Evolutionary conservation across 92 coral and sea anemone genomes (phyloP).

Genomic region (Palythoa grandiflora): DNA sequence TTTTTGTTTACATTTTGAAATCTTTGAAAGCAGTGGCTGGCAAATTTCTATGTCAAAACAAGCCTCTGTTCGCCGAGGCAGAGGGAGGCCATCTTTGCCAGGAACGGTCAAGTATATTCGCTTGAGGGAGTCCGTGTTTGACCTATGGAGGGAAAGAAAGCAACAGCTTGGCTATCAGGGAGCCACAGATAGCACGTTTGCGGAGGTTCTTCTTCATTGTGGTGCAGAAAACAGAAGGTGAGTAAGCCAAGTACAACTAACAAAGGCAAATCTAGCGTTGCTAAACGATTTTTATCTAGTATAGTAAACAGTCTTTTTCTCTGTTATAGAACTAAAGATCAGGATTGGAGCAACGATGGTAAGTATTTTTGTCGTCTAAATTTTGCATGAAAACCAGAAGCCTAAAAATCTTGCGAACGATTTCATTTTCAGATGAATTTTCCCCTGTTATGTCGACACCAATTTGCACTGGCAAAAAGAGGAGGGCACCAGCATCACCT

Average conservation of each 20-base stretch:
- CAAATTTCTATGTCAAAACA: background rate
- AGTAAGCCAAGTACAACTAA: background rate
- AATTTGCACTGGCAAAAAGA: background rate
- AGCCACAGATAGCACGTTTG: slow-evolving; percentile 8
- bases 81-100: background rate
- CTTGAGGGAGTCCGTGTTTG: background rate
- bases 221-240: slow-evolving; percentile 7
- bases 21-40: background rate
- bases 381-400: background rate
- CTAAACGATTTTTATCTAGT: background rate
- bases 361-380: background rate
- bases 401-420: background rate
- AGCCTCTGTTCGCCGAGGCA: background rate
- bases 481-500: background rate
- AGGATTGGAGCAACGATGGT: background rate
- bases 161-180: slow-evolving; percentile 16
- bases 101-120: slow-evolving; percentile 1
- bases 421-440: background rate
- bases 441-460: background rate
- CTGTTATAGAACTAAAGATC: background rate
- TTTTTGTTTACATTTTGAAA: no score
- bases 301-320: background rate
- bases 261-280: slow-evolving; percentile 7
- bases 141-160: background rate
- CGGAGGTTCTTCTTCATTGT: background rate